Base-by-base conservation (phyloP, 1,140 invertebrate species). In the Drosophila tsacasi region DNA sequence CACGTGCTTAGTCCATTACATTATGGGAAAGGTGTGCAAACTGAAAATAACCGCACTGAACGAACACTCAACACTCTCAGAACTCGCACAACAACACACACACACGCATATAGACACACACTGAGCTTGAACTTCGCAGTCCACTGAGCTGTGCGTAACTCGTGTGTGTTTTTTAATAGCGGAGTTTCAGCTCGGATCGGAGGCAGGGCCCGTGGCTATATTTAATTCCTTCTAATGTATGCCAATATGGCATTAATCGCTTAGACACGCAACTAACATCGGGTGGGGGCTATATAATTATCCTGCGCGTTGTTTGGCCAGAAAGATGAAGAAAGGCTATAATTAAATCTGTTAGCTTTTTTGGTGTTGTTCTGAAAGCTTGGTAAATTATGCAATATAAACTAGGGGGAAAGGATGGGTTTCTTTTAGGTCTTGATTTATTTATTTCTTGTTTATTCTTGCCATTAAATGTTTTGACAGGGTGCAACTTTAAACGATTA, bases 1-100 rank as follows among this genome's bases (percentile, higher is more conserved):
- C 84, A 84, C 85, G 84, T 87, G 81, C 81, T 55, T 83, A 42
- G 58, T 54, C 66, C 69, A 72, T 87, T 76, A 66, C 39, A 75
- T 71, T 66, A 66, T 32, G 46, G 37, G 37, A 63, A 69, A 83
- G 80, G 83, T 86, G 83, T 78, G 76, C 73, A 81, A 78, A 80
- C 80, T 62, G 68, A 87, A 87, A 83, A 83, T 87, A 89, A 83
- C 77, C 66, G 39, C 65, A 71, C 54, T 23, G 54, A 55, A 55
- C 32, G 54, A 55, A 55, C 32, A 55, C 54, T 39, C 54, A 39
- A 55, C 54, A 55, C 54, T 37, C 32, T 55, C 35, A 15, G 50
- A 39, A 49, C 55, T 37, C 47, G 12, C 21, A 68, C 60, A 54
- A 35, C 50, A 54, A n/a, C 40, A 46, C 55, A 37, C 54, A 21